Evolutionary conservation across 2,113 vertebrate species (phyloP), one percentile per base, ranked within the genome.

Genomic region (Notothenia rossii): DNA sequence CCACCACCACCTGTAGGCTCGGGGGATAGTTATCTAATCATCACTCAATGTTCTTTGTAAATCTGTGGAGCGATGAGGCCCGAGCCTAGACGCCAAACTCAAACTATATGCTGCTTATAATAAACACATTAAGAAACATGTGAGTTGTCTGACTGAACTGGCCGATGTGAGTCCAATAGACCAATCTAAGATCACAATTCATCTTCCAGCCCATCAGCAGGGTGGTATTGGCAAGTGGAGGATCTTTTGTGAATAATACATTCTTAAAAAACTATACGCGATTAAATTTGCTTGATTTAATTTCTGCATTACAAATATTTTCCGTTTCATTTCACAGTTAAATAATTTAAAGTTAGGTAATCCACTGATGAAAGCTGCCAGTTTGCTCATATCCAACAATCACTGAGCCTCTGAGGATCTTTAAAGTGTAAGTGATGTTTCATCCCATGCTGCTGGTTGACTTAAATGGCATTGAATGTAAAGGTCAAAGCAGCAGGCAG

Each of bases 231-330:
- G 4, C 5, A 5, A 36, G 73, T 51, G 43, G 15, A 20, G 40
- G 9, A 36, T n/a, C 11, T 53, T 17, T 10, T 15, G 17, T 55
- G 58, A 49, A 36, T 18, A 12, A 25, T 25, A 25, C 25, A 85
- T 82, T 77, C 84, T 87, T 88, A 88, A 72, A 93, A 95, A 95
- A 91, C 69, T 73, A 91, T 88, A 92, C 91, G 94, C 74, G 67
- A 85, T 70, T 85, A 50, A 95, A 84, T 94, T 92, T 95, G 89
- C 88, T 95, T 83, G 88, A 93, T 88, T 89, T 75, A 29, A 82
- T 88, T 83, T 82, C 85, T 58, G 90, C 88, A 90, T 85, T 90
- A 93, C 83, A 92, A 93, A 88, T 86, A 79, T 77, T 25, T 25
- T 25, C 25, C 25, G 77, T 82, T 84, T 14, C 20, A 58, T 87